These are phyloP conservation scores for Uropetala carovei DNA, from an alignment of 2,888 invertebrate genomes.

Conservation along the genomic window DNA sequence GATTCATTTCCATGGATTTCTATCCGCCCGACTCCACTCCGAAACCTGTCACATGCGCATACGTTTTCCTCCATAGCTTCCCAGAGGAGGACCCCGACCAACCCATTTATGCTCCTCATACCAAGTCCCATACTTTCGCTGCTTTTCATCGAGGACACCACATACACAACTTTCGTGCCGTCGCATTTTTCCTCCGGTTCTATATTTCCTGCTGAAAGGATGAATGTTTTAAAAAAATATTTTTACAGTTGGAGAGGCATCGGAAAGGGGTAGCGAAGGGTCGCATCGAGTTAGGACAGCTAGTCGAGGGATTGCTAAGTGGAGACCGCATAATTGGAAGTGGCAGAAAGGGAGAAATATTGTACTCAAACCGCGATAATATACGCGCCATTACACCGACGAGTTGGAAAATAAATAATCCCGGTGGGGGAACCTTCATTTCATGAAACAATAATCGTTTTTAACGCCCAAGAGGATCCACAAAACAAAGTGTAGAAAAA, in stretches of 20 bases:
- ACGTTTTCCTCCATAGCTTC: neutral
- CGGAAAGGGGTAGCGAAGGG: neutral
- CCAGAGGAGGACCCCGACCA: conserved; percentile 18
- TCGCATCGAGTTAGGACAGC: neutral
- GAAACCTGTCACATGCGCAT: neutral
- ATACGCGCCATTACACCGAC: too few species aligned
- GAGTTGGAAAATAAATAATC: too few species aligned
- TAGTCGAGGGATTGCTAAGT: conserved; percentile 45
- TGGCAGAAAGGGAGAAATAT: conserved; percentile 3
- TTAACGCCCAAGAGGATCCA: neutral
- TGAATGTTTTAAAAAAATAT: neutral
- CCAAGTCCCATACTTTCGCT: neutral
- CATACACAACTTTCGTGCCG: neutral
- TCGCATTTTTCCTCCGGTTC: neutral
- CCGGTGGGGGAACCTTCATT: too few species aligned
- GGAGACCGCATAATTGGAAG: conserved; percentile 20
- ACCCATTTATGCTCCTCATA: neutral
- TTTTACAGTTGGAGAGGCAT: neutral
- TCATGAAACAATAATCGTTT: too few species aligned
- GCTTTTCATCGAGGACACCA: neutral
- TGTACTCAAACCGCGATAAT: too few species aligned
- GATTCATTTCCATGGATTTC: conserved; percentile 42
- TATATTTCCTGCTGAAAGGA: conserved; percentile 16
- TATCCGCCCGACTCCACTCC: neutral
- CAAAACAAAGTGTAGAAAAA: neutral